Evolutionary conservation across 2,113 vertebrate species (phyloP).

Genomic region (Pampusana beccarii): DNA sequence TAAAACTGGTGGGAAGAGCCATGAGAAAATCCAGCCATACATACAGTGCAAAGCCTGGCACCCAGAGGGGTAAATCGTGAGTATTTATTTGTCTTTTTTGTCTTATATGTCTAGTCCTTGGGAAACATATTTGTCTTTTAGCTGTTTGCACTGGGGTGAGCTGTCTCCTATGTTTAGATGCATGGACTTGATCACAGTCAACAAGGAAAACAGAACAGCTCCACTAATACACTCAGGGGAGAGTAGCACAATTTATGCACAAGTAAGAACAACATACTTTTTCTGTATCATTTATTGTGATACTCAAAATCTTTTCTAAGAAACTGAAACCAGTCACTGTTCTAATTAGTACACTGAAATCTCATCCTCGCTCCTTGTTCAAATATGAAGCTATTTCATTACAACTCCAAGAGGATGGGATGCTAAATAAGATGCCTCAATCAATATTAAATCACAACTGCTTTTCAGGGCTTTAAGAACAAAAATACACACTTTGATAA

Average conservation of each 20-base stretch:
- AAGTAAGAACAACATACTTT: neutral
- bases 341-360: neutral
- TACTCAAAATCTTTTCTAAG: neutral
- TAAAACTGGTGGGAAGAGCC: neutral
- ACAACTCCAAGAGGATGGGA: neutral
- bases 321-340: neutral
- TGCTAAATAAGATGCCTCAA: slow-evolving; percentile 28
- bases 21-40: neutral
- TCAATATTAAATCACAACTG: slow-evolving; percentile 49
- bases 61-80: neutral
- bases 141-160: neutral
- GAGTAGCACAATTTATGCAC: neutral
- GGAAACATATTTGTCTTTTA: neutral
- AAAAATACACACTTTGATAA: slow-evolving; percentile 44
- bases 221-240: neutral
- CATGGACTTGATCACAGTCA: neutral
- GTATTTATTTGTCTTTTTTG: neutral
- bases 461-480: neutral
- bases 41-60: neutral
- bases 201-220: neutral
- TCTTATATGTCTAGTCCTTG: no score
- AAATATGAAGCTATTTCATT: neutral
- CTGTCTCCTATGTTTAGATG: neutral
- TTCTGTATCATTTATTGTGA: neutral
- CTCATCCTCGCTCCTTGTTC: neutral